Conservation (phyloP, 2,888 invertebrate genomes). For the Toxonevra muliebris region DNA sequence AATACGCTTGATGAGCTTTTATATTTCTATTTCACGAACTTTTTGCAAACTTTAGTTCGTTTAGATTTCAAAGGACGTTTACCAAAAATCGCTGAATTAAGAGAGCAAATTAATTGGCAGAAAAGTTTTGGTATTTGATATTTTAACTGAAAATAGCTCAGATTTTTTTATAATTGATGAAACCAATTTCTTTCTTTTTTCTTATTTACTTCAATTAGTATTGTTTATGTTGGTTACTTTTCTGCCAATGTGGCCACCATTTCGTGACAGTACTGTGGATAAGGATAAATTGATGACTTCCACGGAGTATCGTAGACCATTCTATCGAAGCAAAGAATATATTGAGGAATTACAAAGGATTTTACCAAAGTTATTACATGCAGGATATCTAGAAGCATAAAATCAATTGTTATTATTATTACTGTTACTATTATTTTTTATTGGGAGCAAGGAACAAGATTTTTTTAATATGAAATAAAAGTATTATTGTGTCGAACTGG, state of each 20-base stretch:
- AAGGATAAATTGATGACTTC: neutral
- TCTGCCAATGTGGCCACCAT: slow-evolving; percentile 16
- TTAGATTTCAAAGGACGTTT: slow-evolving; percentile 43
- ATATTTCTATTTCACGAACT: slow-evolving; percentile 45
- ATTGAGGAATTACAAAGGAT: slow-evolving; percentile 12
- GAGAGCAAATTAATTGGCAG: slow-evolving; percentile 40
- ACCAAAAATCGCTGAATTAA: slow-evolving; percentile 42
- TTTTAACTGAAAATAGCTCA: neutral
- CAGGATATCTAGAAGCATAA: slow-evolving; percentile 22
- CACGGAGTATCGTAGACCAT: neutral
- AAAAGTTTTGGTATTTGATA: slow-evolving; percentile 41
- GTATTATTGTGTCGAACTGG: no score
- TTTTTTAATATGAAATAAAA: no score
- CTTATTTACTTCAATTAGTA: slow-evolving; percentile 8
- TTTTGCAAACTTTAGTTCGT: slow-evolving; percentile 43
- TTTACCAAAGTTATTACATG: slow-evolving; percentile 22
- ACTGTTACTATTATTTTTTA: no score
- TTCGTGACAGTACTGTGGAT: slow-evolving; percentile 1
- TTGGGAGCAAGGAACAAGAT: no score
- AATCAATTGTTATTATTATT: neutral
- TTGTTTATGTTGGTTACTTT: slow-evolving; percentile 10
- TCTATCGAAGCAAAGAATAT: slow-evolving; percentile 13
- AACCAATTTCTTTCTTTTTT: neutral
- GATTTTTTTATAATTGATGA: neutral
- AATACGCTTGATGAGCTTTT: slow-evolving; percentile 42